These are phyloP conservation scores for Agriopis aurantiaria DNA, from an alignment of 2,888 invertebrate species.

Conservation along the genomic window DNA sequence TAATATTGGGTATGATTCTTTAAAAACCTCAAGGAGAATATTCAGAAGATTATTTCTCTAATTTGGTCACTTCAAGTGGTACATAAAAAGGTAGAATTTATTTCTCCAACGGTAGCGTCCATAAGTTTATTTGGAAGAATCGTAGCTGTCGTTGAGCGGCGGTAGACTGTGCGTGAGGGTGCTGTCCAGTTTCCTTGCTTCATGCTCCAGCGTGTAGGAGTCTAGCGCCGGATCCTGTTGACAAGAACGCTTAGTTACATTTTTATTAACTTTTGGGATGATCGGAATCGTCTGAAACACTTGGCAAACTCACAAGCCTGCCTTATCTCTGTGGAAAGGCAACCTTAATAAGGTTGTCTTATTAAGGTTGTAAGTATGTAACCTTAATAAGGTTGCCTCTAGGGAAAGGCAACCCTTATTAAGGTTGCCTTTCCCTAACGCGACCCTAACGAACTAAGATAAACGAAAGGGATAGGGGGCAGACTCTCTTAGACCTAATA, in stretches of 20 bases:
- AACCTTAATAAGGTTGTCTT: no score
- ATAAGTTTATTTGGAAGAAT: conserved; percentile 75
- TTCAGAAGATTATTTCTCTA: no score
- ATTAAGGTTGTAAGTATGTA: no score
- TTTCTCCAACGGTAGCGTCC: conserved; percentile 14
- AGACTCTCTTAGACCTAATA: no score
- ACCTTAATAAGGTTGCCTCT: no score
- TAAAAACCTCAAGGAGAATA: neutral
- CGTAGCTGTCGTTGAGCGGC: conserved; percentile 83
- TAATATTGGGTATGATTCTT: neutral
- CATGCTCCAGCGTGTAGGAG: conserved; percentile 95
- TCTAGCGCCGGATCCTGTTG: conserved; percentile 93
- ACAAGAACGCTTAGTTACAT: conserved; percentile 19
- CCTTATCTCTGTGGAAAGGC: no score
- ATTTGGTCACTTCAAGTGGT: neutral
- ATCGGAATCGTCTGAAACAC: no score
- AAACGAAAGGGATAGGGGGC: no score
- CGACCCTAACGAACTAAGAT: no score
- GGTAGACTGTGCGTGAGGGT: conserved; percentile 88
- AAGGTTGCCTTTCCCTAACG: no score
- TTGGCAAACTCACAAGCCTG: no score
- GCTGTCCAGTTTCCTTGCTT: conserved; percentile 91
- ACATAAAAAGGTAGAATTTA: neutral
- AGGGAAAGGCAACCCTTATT: no score
- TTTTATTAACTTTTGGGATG: neutral